Evolutionary conservation across 2,888 invertebrate species (phyloP).

Genomic region (Xestia c-nigrum): DNA sequence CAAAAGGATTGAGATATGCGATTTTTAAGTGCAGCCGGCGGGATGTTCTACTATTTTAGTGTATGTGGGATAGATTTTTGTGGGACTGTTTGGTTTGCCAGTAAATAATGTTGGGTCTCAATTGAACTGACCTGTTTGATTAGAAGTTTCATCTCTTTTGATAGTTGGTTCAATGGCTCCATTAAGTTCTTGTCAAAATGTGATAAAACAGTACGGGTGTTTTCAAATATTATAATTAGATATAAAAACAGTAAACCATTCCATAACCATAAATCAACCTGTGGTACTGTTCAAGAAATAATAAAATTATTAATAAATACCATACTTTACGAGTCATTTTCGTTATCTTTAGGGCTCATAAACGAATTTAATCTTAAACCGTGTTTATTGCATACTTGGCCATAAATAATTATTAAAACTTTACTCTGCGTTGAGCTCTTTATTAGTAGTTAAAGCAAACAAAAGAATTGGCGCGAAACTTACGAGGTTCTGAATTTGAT

Average conservation of each 20-base stretch:
- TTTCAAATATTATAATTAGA: constrained; percentile 1
- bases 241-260: constrained; percentile 12
- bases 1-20: constrained; percentile 83
- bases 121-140: constrained; percentile 6
- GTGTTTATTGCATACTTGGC: constrained; percentile 29
- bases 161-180: background rate
- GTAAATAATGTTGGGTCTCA: constrained; percentile 32
- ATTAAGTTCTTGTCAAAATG: background rate
- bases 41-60: constrained; percentile 68
- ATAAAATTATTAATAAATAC: constrained; percentile 33
- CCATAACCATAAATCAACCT: constrained; percentile 29
- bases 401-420: constrained; percentile 39
- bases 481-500: constrained; percentile 2
- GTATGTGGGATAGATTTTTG: constrained; percentile 48
- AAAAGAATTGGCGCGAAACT: background rate
- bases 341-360: constrained; percentile 37
- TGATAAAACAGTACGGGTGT: background rate
- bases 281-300: constrained; percentile 21
- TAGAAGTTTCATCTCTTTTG: background rate
- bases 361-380: constrained; percentile 42
- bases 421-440: constrained; percentile 1
- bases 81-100: constrained; percentile 25
- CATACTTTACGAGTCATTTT: constrained; percentile 42
- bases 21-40: constrained; percentile 79
- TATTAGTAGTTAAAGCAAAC: constrained; percentile 19